These are phyloP conservation scores for Euspilapteryx auroguttella DNA, from an alignment of 2,888 invertebrate species.

Conservation along the genomic window DNA sequence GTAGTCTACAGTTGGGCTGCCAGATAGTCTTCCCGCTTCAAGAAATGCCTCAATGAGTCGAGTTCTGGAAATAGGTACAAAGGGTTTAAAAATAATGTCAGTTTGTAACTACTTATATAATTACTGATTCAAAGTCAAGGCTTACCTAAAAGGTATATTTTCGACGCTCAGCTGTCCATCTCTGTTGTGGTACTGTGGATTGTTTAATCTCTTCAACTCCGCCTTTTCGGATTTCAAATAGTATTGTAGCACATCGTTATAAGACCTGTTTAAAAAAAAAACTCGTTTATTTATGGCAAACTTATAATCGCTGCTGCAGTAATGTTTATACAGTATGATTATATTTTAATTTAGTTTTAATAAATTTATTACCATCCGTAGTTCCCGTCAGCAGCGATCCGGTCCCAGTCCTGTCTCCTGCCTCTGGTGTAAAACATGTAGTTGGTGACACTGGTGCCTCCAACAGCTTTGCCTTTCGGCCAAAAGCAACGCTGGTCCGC, in stretches of 20 bases:
- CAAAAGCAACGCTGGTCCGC: constrained; percentile 63
- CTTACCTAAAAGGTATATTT: constrained; percentile 61
- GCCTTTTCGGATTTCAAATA: constrained; percentile 65
- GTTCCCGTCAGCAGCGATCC: constrained; percentile 70
- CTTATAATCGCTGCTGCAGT: too few species aligned
- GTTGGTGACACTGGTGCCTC: constrained; percentile 83
- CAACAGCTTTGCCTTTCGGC: constrained; percentile 78
- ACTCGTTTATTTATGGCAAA: background rate
- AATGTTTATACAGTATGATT: too few species aligned
- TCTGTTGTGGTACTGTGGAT: constrained; percentile 57
- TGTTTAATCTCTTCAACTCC: constrained; percentile 44
- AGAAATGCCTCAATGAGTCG: constrained; percentile 59
- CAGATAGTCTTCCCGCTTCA: constrained; percentile 59
- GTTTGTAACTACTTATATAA: background rate
- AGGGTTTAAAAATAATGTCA: background rate
- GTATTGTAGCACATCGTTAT: constrained; percentile 60
- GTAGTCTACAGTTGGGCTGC: constrained; percentile 61
- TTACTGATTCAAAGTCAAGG: background rate
- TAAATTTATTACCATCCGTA: constrained; percentile 73
- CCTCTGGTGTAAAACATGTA: constrained; percentile 85
- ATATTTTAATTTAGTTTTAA: too few species aligned
- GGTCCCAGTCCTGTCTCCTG: constrained; percentile 70
- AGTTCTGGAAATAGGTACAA: constrained; percentile 24
- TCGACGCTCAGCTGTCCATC: constrained; percentile 67
- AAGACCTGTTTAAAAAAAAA: constrained; percentile 56